Percentiles rank a stretch among this genome's conserved stretches.
These are phyloP conservation scores for Tinea pellionella DNA, from an alignment of 2,888 invertebrate genomes.

Conservation along the genomic window DNA sequence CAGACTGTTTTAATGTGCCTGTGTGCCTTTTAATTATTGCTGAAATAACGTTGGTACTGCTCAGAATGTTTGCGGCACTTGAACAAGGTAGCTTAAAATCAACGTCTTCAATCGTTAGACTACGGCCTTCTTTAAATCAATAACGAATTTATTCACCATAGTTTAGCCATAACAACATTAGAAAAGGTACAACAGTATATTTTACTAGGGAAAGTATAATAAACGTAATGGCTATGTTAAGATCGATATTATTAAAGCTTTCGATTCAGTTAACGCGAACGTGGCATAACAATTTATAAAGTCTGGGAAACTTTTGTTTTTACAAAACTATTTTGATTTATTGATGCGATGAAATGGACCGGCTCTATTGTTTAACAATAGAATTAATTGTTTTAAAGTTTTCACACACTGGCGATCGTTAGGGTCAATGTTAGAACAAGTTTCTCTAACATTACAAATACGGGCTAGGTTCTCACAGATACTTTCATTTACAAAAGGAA, in stretches of 20 bases:
- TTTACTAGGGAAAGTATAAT: not conserved
- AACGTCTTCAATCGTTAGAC: too few species aligned
- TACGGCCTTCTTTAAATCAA: too few species aligned
- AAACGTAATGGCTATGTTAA: not conserved
- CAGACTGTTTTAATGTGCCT: too few species aligned
- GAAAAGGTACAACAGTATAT: not conserved
- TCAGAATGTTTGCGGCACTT: too few species aligned
- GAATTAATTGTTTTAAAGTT: not conserved
- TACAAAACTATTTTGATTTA: not conserved
- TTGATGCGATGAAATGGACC: not conserved
- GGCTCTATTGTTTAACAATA: not conserved
- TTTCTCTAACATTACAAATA: slow-evolving; percentile 41
- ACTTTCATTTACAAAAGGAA: slow-evolving; percentile 65
- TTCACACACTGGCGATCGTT: slow-evolving; percentile 14
- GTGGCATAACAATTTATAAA: not conserved
- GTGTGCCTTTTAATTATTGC: too few species aligned
- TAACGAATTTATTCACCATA: not conserved
- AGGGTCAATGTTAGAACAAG: slow-evolving; percentile 54
- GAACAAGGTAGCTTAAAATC: too few species aligned
- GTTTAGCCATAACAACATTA: not conserved
- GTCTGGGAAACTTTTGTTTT: not conserved
- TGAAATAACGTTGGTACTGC: too few species aligned
- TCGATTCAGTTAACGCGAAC: not conserved
- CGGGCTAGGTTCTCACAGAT: slow-evolving; percentile 50
- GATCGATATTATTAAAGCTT: slow-evolving; percentile 2